Evolutionary conservation across 2,797 vertebrate genomes (phyloP), one percentile per base, ranked within the genome.

Genomic region (Tachyglossus aculeatus): DNA sequence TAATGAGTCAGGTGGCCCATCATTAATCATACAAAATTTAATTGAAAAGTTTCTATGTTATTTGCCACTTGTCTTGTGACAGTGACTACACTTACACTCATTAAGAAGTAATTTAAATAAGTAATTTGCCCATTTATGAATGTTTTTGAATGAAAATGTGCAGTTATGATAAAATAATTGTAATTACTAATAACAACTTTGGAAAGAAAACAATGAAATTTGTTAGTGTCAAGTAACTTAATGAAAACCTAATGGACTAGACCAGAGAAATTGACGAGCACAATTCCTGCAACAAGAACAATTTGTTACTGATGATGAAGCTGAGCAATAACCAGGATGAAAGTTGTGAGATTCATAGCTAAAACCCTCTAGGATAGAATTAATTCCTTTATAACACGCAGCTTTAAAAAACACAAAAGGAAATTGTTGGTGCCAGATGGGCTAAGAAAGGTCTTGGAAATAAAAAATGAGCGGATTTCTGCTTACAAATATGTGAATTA

Each of bases 361-460:
- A 81, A 86, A 85, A 19, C 63, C 77, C 24, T 70, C 41, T 25
- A 64, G 80, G 81, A 67, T 68, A 61, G 81, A 86, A 88, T 75
- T 70, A 82, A 79, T 85, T 86, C 56, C 65, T 83, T 77, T 80
- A 78, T 81, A 84, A 79, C 52, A 77, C 33, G n/a, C n/a, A 73
- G 47, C 84, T 83, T 81, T 83, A 85, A 83, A 73, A 73, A 77
- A 77, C 67, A 76, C 66, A 69, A 72, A 84, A 77, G 75, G 65
- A 86, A 84, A 84, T 81, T 66, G 71, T 74, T 74, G 76, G 65
- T 76, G 66, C 73, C 78, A 84, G 79, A 86, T 86, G 78, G 74
- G 63, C 56, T 51, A 58, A 41, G 38, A 63, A 68, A 74, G 61
- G 8, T 77, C 55, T 44, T 56, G 55, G 76, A 74, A 78, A 74